Base-by-base conservation (phyloP, 2,888 invertebrate species). In the Pristionchus fissidentatus region DNA sequence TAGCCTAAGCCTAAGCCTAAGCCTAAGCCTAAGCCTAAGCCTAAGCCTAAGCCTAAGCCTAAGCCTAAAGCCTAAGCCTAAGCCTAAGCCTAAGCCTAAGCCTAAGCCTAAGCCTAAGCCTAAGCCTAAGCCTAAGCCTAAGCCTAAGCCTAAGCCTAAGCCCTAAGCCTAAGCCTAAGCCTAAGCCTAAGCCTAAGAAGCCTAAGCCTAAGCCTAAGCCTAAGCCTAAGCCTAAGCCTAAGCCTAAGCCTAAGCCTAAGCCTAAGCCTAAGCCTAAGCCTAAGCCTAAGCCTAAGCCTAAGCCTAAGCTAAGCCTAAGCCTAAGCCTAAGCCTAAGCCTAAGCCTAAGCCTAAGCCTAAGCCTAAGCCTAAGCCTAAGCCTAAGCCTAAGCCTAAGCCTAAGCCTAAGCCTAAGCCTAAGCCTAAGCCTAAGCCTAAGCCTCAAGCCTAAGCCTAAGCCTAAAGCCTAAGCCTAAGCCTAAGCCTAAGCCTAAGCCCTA, bases 241-340 rank as follows among this genome's bases (percentile, higher is more conserved):
- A 57, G 15, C 73, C 78, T 70, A 84, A 62, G 22, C 75, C 83
- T 52, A 84, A 43, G 81, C 26, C 73, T 73, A 79, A 84, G 55
- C 55, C 84, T 49, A 83, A 57, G 29, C 73, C 78, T 70, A 84
- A 62, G 22, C 75, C 84, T 41, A 84, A 78, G 57, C 84, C 26
- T 84, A 80, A 79, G 84, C 79, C 55, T 84, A 80, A 83, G 80
- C 55, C 73, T 57, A 84, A 84, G 83, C 41, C 75, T 84, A 83
- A 84, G 70, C 84, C 26, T 84, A 80, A 79, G 84, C 55, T 84
- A 80, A 83, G 80, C 55, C 57, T 78, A 78, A 84, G 83, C 35
- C 83, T 84, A 83, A 83, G 84, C 82, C 83, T 84, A 83, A 83
- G 83, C 82, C 84, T 84, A 83, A 83, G 35, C 26, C 83, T 84